Conservation (phyloP, 2,113 vertebrate genomes). For the Cottus gobio region DNA sequence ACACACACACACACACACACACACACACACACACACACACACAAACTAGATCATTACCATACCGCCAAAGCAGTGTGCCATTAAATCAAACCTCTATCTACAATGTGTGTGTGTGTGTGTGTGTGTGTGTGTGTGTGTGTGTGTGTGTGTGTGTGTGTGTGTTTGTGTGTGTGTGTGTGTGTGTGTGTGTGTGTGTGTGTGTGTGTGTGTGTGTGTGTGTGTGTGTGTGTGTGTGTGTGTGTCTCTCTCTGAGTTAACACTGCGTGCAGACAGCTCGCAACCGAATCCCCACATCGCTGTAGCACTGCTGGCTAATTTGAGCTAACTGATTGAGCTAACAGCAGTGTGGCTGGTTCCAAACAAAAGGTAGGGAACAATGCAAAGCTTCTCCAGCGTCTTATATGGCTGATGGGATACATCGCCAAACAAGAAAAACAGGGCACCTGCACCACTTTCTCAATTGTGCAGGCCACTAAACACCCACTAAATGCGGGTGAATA, state of each 20-base stretch:
- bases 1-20: constrained; percentile 21
- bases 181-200: constrained; percentile 17
- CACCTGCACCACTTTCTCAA: background rate
- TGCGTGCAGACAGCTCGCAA: constrained; percentile 52
- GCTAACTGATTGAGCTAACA: constrained; percentile 58
- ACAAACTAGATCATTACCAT: constrained; percentile 76
- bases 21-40: constrained; percentile 26
- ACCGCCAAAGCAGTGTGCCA: constrained; percentile 68
- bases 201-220: constrained; percentile 20
- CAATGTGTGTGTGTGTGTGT: constrained; percentile 11
- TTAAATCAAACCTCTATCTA: constrained; percentile 74
- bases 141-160: constrained; percentile 24
- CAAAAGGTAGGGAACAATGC: constrained; percentile 22
- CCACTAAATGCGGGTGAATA: background rate
- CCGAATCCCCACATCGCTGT: constrained; percentile 35
- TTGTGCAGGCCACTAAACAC: background rate
- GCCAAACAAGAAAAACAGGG: background rate
- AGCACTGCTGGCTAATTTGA: constrained; percentile 58
- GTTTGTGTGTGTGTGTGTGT: constrained; percentile 22
- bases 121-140: constrained; percentile 27
- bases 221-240: constrained; percentile 26
- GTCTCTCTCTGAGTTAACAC: constrained; percentile 30
- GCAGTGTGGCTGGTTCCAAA: constrained; percentile 34
- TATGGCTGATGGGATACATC: background rate
- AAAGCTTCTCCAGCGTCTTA: background rate